Conservation (phyloP, 2,888 invertebrate genomes). For the Rhagium mordax region DNA sequence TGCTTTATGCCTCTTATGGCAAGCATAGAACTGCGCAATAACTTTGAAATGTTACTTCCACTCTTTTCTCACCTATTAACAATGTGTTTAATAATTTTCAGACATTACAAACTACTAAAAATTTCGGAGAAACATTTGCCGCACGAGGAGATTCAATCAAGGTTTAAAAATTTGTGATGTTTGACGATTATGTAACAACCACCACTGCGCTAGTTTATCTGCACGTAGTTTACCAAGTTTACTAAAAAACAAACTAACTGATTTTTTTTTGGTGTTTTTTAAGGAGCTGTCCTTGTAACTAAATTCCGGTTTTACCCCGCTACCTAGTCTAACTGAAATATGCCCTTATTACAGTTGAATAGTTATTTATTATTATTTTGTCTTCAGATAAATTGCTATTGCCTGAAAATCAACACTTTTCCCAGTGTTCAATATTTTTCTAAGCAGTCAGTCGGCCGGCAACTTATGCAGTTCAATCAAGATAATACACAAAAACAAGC, state of each 20-base stretch:
- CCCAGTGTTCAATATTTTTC: no score
- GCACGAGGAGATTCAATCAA: conserved; percentile 19
- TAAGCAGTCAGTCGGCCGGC: no score
- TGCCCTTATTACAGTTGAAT: no score
- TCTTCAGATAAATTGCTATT: no score
- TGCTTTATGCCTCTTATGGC: background rate
- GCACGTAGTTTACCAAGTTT: background rate
- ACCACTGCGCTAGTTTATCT: background rate
- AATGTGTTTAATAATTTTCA: conserved; percentile 44
- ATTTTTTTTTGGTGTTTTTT: background rate
- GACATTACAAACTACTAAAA: conserved; percentile 39
- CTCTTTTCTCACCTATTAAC: conserved; percentile 20
- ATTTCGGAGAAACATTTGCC: conserved; percentile 36
- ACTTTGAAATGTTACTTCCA: no score
- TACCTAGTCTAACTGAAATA: background rate
- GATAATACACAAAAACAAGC: background rate
- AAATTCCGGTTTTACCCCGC: background rate
- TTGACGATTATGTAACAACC: conserved; percentile 28
- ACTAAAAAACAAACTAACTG: background rate
- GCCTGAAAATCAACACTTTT: no score
- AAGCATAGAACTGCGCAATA: background rate
- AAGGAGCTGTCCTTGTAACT: background rate
- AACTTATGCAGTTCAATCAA: background rate
- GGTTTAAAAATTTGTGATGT: conserved; percentile 30
- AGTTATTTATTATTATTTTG: no score